phyloP scores from a whole-genome alignment of 2,797 vertebrate species.

The Erethizon dorsatum region DNA sequence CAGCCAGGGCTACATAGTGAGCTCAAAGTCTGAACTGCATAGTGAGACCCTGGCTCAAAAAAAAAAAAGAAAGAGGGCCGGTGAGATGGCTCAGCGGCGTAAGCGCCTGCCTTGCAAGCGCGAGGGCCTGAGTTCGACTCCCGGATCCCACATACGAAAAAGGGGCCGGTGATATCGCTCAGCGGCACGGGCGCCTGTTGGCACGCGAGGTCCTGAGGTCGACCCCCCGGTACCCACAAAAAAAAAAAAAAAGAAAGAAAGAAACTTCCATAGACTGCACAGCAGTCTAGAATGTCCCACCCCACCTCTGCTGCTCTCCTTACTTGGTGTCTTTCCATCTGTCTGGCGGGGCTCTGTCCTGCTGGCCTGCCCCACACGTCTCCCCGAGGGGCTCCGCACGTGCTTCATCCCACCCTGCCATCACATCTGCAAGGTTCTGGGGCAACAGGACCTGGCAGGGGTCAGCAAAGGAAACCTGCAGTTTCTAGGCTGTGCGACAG shows the following conservation, averaged over 20 bases:
- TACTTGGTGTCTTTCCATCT: neutral
- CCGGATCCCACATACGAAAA: too few relatives aligned
- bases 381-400: neutral
- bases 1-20: neutral
- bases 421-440: neutral
- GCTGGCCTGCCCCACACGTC: too few relatives aligned
- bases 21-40: neutral
- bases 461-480: neutral
- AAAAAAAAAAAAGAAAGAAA: too few relatives aligned
- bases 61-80: neutral
- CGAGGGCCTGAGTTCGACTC: too few relatives aligned
- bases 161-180: too few relatives aligned
- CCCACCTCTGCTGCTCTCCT: neutral
- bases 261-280: neutral
- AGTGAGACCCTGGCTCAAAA: neutral
- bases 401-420: neutral
- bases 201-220: too few relatives aligned
- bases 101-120: too few relatives aligned
- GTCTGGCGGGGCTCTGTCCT: neutral
- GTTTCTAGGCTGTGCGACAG: neutral
- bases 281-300: fast-evolving
- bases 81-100: too few relatives aligned
- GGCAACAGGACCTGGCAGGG: neutral
- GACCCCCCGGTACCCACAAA: too few relatives aligned
- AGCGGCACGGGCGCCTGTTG: too few relatives aligned